Conservation (phyloP, 2,113 vertebrate genomes). For the Podocnemis expansa region DNA sequence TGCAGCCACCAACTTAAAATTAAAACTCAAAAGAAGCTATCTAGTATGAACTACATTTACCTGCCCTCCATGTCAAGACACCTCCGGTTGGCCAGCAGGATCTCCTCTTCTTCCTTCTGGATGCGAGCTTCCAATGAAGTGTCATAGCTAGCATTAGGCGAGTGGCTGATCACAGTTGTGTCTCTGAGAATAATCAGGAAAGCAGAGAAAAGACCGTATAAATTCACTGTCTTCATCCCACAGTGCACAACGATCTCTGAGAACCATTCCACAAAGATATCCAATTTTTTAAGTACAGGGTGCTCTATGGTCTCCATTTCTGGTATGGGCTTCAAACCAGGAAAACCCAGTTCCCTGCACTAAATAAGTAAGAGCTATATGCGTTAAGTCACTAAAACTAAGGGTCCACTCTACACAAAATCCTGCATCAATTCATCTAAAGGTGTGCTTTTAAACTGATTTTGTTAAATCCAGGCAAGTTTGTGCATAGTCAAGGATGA, state of each 20-base stretch:
- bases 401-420: neutral
- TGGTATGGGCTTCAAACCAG: neutral
- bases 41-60: constrained; percentile 67
- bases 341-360: neutral
- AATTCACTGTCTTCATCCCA: neutral
- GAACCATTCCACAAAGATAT: neutral
- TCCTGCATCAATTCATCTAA: neutral
- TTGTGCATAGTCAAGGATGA: neutral
- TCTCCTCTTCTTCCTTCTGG: constrained; percentile 98
- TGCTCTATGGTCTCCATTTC: neutral
- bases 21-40: neutral
- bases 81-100: constrained; percentile 95
- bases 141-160: constrained; percentile 93
- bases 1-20: neutral
- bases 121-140: constrained; percentile 95
- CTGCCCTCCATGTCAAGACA: constrained; percentile 99
- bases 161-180: constrained; percentile 88
- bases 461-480: neutral
- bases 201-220: neutral
- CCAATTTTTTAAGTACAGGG: neutral
- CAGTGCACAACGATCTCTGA: neutral
- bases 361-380: neutral
- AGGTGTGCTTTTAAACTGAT: neutral
- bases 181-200: constrained; percentile 81
- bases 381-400: neutral